Evolutionary conservation across 2,888 invertebrate genomes (phyloP), one percentile per base, ranked within the genome.

Genomic region (Neelides folsomi): DNA sequence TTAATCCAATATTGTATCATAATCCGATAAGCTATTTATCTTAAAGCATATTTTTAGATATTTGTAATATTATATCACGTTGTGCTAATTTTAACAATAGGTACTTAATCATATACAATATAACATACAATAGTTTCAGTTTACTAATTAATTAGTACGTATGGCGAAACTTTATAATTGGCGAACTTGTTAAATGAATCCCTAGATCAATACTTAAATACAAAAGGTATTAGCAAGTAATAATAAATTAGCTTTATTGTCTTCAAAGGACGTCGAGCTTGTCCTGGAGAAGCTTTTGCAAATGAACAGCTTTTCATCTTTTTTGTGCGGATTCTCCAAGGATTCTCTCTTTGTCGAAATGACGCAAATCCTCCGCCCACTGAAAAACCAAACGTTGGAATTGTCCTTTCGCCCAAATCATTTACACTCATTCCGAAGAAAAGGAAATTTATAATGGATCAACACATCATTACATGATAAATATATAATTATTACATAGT

Each of bases 271-370:
- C 59, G 59, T 48, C 38, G 62, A 40, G 49, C 47, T 8, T 63
- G 63, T 16, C 63, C 60, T 13, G 63, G 63, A 35, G 62, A 65
- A 51, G 54, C 51, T 42, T 51, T 65, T 27, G 59, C 63, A 7
- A 51, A 57, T 27, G 60, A 63, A 42, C 59, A 64, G 49, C 50
- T 64, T 3, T 64, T 63, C 36, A 38, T 64, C 12, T 57, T 65
- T 38, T 54, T 62, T 36, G 62, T 59, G 8, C 52, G 60, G 7
- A 52, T 65, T 5, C 41, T 65, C 1, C 62, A 65, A 44, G 36
- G 56, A 12, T 64, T 64, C 41, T 40, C 54, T 13, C 61, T 62
- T 20, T 34, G 27, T 8, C 19, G 47, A 2, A 58, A 60, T 34
- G 50, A 54, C 1, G 43, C 45, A 0, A 52, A 53, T 38, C 38